These are phyloP conservation scores for Andrena minutula DNA, from an alignment of 2,888 invertebrate species.

Conservation along the genomic window DNA sequence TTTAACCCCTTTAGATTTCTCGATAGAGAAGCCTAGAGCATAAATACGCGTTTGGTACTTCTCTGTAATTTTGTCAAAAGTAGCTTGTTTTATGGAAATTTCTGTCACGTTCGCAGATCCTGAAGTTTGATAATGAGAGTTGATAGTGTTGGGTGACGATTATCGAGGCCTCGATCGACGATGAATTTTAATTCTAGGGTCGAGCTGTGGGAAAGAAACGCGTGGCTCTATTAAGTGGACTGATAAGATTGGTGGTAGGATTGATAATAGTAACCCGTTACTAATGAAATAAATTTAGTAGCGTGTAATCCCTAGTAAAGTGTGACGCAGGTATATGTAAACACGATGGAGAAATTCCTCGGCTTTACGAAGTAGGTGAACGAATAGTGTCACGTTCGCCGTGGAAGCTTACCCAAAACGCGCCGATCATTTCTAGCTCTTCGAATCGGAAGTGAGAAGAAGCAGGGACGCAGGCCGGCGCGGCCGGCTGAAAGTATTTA, in stretches of 20 bases:
- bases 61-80: not conserved
- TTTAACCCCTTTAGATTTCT: conserved; percentile 6
- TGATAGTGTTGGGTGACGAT: too few species aligned
- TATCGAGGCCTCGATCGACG: not conserved
- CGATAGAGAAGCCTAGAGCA: not conserved
- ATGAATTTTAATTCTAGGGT: not conserved
- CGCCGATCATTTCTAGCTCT: not conserved
- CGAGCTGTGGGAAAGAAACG: too few species aligned
- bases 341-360: conserved; percentile 34
- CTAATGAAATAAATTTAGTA: too few species aligned
- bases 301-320: too few species aligned
- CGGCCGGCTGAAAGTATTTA: conserved; percentile 62
- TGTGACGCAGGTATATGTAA: not conserved
- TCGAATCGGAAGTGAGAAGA: conserved; percentile 12
- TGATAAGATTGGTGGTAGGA: too few species aligned
- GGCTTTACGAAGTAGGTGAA: conserved; percentile 32
- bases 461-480: conserved; percentile 8
- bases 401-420: conserved; percentile 8
- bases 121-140: not conserved
- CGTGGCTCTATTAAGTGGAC: too few species aligned
- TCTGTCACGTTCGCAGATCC: not conserved
- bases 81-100: conserved; percentile 8
- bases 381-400: conserved; percentile 29
- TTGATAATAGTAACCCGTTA: too few species aligned
- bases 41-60: not conserved